Base-by-base conservation (phyloP, 2,113 vertebrate species). In the Oryzias melastigma region DNA sequence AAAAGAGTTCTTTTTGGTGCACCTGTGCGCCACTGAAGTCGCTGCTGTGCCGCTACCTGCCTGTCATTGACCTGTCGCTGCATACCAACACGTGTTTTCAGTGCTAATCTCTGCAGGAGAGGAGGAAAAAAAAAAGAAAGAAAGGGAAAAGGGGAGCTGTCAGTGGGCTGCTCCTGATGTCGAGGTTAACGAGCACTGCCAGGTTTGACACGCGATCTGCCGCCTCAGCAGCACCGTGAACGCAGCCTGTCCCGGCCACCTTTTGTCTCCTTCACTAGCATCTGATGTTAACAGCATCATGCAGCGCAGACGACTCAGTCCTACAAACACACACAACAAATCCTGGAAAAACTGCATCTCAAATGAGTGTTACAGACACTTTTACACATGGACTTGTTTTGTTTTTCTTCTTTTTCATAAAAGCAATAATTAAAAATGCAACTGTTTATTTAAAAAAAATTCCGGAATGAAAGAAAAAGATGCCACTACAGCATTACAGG, bases 151-250 rank as follows among this genome's bases (percentile, higher is more conserved):
- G 13, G 40, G 20, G 64, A 63, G 52, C 82, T 79, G 76, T 68
- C 68, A 73, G 78, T 19, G 58, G 61, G 52, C 58, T 71, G 65
- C 83, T 81, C 77, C 75, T 83, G 65, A 84, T 55, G 77, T 71
- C 15, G 72, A 80, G 81, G 84, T 79, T 83, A 87, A 86, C 81
- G 64, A 86, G 75, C 63, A 52, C 54, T 44, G 65, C 63, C 60
- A 24, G 56, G 46, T 61, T 54, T 78, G 71, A 77, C 77, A 71
- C 51, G 57, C 69, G 61, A 85, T 82, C 73, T 70, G 77, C 76
- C 44, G 52, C 65, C 76, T 82, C 71, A 75, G 76, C 74, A 66
- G 61, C 77, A 22, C 2, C n/a, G 17, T 14, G 68, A 40, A 19
- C 18, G 18, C 76, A 52, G 82, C 64, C 77, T 69, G 72, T 58